Evolutionary conservation across 2,888 invertebrate genomes (phyloP).

Genomic region (Eurytoma californica): DNA sequence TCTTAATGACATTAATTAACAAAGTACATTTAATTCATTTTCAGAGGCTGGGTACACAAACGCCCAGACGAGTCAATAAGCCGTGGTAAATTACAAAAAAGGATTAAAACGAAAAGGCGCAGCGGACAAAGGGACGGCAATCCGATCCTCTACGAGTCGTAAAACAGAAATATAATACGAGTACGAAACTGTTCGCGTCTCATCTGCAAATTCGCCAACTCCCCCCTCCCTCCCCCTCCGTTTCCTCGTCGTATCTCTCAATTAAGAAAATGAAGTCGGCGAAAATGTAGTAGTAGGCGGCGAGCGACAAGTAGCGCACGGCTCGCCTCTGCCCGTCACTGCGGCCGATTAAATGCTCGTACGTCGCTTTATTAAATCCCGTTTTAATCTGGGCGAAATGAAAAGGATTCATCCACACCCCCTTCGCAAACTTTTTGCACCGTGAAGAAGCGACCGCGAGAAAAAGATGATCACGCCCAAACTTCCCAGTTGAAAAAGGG

Average conservation of each 20-base stretch:
- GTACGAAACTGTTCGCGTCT: conserved; percentile 45
- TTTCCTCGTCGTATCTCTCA: conserved; percentile 59
- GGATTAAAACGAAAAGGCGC: not conserved
- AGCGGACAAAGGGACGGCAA: conserved; percentile 17
- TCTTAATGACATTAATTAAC: conserved; percentile 14
- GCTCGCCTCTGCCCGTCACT: conserved; percentile 61
- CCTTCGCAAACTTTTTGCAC: conserved; percentile 22
- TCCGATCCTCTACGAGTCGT: conserved; percentile 19
- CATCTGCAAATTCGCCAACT: conserved; percentile 58
- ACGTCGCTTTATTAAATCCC: conserved; percentile 72
- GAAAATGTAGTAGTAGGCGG: conserved; percentile 57
- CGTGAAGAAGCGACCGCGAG: not conserved
- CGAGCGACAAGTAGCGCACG: conserved; percentile 56
- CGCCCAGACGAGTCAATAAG: conserved; percentile 13
- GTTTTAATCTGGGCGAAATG: conserved; percentile 71
- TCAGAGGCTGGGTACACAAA: conserved; percentile 7
- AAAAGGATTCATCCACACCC: conserved; percentile 62
- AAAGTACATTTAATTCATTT: not conserved
- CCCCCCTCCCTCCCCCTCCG: conserved; percentile 18
- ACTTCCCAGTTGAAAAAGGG: too few species aligned
- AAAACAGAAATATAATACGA: conserved; percentile 44
- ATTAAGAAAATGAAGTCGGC: conserved; percentile 63
- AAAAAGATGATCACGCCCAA: not conserved
- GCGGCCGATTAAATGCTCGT: conserved; percentile 70
- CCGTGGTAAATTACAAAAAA: conserved; percentile 13